These are phyloP conservation scores for Platerodrilus igneus DNA, from an alignment of 2,888 invertebrate species.

Conservation along the genomic window DNA sequence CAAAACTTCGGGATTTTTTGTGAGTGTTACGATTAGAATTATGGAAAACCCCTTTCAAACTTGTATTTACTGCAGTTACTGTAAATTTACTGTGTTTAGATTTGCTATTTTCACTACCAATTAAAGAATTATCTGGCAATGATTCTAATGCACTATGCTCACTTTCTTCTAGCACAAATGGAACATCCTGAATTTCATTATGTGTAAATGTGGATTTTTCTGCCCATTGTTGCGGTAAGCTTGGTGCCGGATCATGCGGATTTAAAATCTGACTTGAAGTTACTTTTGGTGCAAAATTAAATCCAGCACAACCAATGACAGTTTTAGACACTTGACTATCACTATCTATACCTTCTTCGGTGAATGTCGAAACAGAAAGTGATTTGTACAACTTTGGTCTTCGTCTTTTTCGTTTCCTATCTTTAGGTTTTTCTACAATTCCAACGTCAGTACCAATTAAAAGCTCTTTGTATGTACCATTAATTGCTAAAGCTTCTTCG, in stretches of 20 bases:
- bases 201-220: slow-evolving; percentile 19
- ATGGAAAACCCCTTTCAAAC: not conserved
- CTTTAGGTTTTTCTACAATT: slow-evolving; percentile 35
- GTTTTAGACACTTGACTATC: slow-evolving; percentile 15
- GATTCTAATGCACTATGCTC: slow-evolving; percentile 42
- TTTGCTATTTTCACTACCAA: slow-evolving; percentile 20
- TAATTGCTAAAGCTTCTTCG: slow-evolving; percentile 64
- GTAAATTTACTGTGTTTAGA: slow-evolving; percentile 2
- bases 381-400: slow-evolving; percentile 29
- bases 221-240: slow-evolving; percentile 31
- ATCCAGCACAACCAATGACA: slow-evolving; percentile 16
- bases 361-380: slow-evolving; percentile 34
- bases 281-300: slow-evolving; percentile 20
- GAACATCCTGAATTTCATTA: slow-evolving; percentile 36
- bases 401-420: slow-evolving; percentile 38
- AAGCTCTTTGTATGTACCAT: slow-evolving; percentile 56
- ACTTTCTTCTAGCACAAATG: slow-evolving; percentile 44
- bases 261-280: slow-evolving; percentile 24
- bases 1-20: slow-evolving; percentile 41
- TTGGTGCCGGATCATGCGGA: slow-evolving; percentile 29
- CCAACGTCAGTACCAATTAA: slow-evolving; percentile 52
- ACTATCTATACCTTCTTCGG: slow-evolving; percentile 27
- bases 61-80: not conserved
- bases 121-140: no score
- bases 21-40: no score